Percentiles rank a stretch among this genome's conserved stretches.
These are phyloP conservation scores for Piscicola geometra DNA, from an alignment of 2,888 invertebrate species.

Conservation along the genomic window DNA sequence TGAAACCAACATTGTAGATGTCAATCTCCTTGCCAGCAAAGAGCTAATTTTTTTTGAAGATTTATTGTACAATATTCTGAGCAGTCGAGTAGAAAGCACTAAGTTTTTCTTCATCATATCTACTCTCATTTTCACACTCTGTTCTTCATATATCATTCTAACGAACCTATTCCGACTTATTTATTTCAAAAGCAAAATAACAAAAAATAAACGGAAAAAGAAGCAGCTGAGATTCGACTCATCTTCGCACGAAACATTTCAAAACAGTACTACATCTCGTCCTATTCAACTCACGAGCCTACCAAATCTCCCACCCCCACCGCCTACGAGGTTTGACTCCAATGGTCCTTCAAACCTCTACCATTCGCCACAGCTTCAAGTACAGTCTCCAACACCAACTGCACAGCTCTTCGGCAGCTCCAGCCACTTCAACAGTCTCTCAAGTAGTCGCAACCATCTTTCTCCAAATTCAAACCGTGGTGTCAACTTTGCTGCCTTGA, in stretches of 20 bases:
- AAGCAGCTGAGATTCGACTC: conserved; percentile 28
- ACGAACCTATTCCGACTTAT: conserved; percentile 39
- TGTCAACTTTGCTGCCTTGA: conserved; percentile 35
- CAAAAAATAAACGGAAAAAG: conserved; percentile 34
- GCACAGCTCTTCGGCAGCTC: conserved; percentile 17
- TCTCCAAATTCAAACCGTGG: background rate
- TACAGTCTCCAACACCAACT: background rate
- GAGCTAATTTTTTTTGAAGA: conserved; percentile 35
- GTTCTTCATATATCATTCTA: conserved; percentile 35
- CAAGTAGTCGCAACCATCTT: background rate
- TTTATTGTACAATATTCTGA: conserved; percentile 24
- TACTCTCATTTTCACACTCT: conserved; percentile 37
- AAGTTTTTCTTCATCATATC: conserved; percentile 20
- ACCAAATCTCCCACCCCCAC: background rate
- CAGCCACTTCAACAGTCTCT: conserved; percentile 25
- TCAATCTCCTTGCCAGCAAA: conserved; percentile 34
- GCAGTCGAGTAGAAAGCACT: conserved; percentile 9
- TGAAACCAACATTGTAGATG: conserved; percentile 41
- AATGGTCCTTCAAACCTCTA: background rate
- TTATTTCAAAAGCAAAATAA: conserved; percentile 39
- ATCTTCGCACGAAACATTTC: background rate
- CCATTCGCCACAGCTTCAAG: background rate
- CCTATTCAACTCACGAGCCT: background rate
- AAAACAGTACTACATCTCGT: background rate
- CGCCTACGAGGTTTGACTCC: background rate